phyloP scores from a whole-genome alignment of 2,797 vertebrate genomes.

The Gastrophryne carolinensis region DNA sequence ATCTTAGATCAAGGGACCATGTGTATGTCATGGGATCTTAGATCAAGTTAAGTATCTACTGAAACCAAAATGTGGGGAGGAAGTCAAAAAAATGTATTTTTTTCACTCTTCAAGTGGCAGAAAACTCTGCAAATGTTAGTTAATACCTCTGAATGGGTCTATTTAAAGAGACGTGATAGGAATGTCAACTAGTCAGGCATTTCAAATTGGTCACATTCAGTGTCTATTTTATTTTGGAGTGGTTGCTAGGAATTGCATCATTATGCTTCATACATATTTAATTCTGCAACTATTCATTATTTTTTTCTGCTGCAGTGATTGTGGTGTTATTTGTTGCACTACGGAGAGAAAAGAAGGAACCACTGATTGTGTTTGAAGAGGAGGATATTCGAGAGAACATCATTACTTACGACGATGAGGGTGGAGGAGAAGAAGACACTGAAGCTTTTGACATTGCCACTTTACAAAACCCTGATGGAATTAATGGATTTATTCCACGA shows the following conservation, averaged over 20 bases:
- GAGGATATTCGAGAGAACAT: constrained; percentile 97
- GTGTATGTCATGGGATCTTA: too few relatives aligned
- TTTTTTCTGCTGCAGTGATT: constrained; percentile 67
- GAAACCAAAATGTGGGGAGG: too few relatives aligned
- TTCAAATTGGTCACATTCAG: too few relatives aligned
- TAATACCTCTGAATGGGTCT: too few relatives aligned
- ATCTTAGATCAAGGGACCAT: too few relatives aligned
- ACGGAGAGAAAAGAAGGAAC: constrained; percentile 94
- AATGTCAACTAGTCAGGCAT: too few relatives aligned
- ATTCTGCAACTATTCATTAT: not conserved
- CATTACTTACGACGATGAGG: constrained; percentile 96
- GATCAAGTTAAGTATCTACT: too few relatives aligned
- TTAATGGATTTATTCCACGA: constrained; percentile 91
- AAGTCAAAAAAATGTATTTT: too few relatives aligned
- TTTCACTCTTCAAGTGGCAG: too few relatives aligned
- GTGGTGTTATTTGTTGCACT: constrained; percentile 93
- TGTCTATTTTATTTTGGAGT: not conserved
- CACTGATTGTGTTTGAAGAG: constrained; percentile 92
- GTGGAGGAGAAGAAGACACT: constrained; percentile 94
- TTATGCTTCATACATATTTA: not conserved
- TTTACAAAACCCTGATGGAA: constrained; percentile 93
- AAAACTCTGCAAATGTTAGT: too few relatives aligned
- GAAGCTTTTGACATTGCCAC: constrained; percentile 97
- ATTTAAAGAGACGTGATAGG: too few relatives aligned
- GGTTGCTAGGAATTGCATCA: not conserved